Conservation (phyloP, 1,140 invertebrate species). For the Steinernema feltiae region DNA sequence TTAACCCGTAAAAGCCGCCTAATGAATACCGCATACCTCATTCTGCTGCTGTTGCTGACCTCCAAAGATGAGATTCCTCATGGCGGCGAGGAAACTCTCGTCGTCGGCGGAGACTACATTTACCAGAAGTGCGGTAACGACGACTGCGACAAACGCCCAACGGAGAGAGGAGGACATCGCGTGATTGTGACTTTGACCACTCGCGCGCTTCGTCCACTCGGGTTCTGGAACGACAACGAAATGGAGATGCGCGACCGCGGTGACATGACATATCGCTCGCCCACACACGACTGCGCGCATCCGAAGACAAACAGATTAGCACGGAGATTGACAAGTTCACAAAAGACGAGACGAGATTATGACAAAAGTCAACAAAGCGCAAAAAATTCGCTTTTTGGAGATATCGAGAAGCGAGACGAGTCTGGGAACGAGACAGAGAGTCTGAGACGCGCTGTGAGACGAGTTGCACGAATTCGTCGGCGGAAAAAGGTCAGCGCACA, state of each 20-base stretch:
- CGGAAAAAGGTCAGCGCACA: too few species aligned
- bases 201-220: background rate
- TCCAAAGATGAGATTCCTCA: slow-evolving; percentile 13
- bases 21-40: background rate
- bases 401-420: background rate
- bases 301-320: slow-evolving; percentile 5
- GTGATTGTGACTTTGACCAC: background rate
- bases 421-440: background rate
- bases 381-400: background rate
- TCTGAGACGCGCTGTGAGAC: background rate
- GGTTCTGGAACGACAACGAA: slow-evolving; percentile 1
- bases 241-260: background rate
- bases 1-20: background rate
- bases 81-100: background rate
- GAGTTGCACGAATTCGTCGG: too few species aligned
- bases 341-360: background rate
- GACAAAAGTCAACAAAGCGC: background rate
- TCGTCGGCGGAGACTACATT: background rate
- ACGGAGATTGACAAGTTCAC: slow-evolving; percentile 10
- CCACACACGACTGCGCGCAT: slow-evolving; percentile 8
- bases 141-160: background rate
- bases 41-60: background rate
- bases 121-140: background rate
- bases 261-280: background rate
- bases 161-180: background rate